Conservation (phyloP, 2,797 vertebrate genomes). For the Lacerta bilineata region DNA sequence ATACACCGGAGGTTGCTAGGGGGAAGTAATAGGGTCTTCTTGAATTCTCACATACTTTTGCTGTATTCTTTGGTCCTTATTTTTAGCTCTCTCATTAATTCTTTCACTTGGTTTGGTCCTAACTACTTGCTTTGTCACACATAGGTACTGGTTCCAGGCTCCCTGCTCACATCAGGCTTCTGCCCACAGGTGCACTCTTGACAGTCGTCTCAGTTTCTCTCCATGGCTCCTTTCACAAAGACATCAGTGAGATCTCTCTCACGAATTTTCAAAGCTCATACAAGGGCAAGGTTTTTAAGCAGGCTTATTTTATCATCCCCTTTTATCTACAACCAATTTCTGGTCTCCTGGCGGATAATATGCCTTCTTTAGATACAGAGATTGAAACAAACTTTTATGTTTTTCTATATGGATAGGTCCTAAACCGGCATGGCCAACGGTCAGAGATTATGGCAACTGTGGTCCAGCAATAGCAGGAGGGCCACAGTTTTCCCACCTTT, state of each 20-base stretch:
- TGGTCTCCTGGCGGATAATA: not conserved
- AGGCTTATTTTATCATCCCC: not conserved
- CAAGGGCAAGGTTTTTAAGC: not conserved
- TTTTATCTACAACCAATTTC: not conserved
- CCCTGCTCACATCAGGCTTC: not conserved
- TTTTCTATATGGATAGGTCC: not conserved
- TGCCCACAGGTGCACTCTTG: not conserved
- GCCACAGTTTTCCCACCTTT: too few relatives aligned
- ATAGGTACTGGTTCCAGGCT: not conserved
- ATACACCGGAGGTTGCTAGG: too few relatives aligned
- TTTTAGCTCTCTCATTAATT: not conserved
- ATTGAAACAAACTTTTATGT: not conserved
- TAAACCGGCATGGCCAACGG: not conserved
- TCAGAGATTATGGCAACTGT: too few relatives aligned
- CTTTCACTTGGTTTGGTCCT: not conserved
- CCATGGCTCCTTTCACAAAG: not conserved
- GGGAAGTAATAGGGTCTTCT: not conserved
- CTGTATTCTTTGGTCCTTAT: not conserved
- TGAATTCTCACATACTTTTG: not conserved
- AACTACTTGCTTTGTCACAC: not conserved
- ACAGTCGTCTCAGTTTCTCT: not conserved
- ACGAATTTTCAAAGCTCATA: too few relatives aligned
- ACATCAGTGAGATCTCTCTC: not conserved
- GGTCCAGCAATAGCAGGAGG: too few relatives aligned
- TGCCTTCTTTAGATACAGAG: not conserved